Percentiles rank a stretch among this genome's conserved stretches.
Evolutionary conservation across 2,113 vertebrate species (phyloP).

Genomic region (Zapornia atra): DNA sequence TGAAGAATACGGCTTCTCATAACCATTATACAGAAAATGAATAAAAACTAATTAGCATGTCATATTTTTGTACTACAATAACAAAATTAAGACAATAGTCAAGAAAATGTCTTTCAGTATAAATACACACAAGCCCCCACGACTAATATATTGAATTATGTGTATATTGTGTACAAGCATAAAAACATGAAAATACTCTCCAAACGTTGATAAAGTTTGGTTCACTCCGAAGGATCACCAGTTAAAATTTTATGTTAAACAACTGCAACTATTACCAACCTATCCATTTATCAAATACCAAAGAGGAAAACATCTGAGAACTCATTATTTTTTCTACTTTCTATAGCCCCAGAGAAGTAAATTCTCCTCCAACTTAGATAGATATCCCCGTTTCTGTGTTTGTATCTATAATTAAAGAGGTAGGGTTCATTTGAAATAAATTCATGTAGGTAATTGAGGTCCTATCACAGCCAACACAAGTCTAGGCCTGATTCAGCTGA

Average conservation of each 20-base stretch:
- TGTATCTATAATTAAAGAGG: not conserved
- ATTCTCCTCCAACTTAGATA: not conserved
- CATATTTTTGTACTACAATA: not conserved
- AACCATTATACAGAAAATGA: not conserved
- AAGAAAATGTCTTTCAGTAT: not conserved
- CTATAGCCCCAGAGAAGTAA: not conserved
- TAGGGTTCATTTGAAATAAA: not conserved
- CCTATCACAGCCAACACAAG: not conserved
- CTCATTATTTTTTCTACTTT: not conserved
- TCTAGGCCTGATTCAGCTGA: not conserved
- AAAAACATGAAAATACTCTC: not conserved
- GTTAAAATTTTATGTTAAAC: not conserved
- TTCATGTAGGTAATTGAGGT: not conserved
- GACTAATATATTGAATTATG: not conserved
- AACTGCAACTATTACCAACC: not conserved
- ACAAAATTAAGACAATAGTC: not conserved
- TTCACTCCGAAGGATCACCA: not conserved
- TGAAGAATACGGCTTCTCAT: constrained; percentile 20
- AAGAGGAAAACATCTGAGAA: not conserved
- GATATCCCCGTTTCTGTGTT: not conserved
- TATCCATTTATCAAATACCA: not conserved
- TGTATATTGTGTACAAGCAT: not conserved
- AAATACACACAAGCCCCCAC: not conserved
- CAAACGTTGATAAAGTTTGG: not conserved
- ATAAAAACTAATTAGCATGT: not conserved